Conservation (phyloP, 1,140 invertebrate species). For the Archivesica marissinica region DNA sequence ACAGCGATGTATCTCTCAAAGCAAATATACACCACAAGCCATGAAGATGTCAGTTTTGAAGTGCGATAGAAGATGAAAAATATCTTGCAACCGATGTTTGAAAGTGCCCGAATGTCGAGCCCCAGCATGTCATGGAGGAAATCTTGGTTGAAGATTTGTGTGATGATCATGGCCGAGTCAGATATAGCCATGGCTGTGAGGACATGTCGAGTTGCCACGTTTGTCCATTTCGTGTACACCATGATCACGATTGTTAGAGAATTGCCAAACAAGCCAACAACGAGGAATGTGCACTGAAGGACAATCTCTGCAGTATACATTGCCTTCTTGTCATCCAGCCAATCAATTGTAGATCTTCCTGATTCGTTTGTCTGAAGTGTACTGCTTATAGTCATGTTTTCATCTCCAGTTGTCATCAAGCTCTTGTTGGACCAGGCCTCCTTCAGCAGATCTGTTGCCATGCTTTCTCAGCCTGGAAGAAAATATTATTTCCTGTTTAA, state of each 20-base stretch:
- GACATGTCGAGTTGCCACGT: neutral
- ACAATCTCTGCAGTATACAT: neutral
- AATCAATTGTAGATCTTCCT: neutral
- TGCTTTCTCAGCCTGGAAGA: no score
- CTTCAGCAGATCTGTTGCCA: no score
- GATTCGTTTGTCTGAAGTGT: neutral
- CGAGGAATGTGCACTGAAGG: constrained; percentile 1
- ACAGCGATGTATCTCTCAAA: constrained; percentile 68
- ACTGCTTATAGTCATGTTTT: neutral
- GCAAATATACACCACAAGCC: constrained; percentile 67
- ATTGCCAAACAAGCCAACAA: constrained; percentile 48
- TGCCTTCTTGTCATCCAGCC: neutral
- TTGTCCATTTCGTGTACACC: neutral
- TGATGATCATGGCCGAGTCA: constrained; percentile 38
- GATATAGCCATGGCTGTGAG: constrained; percentile 55
- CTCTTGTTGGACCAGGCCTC: neutral
- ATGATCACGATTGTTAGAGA: neutral
- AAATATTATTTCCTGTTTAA: no score
- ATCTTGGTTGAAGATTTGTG: constrained; percentile 55
- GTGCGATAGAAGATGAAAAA: constrained; percentile 62
- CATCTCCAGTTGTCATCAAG: neutral
- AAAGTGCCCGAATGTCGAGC: constrained; percentile 59
- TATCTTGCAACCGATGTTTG: constrained; percentile 46
- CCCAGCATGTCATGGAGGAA: constrained; percentile 51
- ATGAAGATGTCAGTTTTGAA: constrained; percentile 68